Evolutionary conservation across 2,888 invertebrate genomes (phyloP), one percentile per base, ranked within the genome.

Genomic region (Synergus umbraculus): DNA sequence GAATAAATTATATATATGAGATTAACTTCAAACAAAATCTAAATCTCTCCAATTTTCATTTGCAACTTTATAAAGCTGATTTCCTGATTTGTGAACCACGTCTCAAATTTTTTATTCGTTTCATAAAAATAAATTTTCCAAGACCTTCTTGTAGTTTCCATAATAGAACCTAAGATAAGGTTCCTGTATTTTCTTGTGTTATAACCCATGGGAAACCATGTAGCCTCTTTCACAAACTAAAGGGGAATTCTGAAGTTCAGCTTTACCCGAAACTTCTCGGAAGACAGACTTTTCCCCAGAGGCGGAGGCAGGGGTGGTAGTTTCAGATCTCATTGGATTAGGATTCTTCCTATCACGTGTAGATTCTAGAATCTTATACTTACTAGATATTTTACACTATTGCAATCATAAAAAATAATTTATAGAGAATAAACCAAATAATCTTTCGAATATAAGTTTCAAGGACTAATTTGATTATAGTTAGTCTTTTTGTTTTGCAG

Each of bases 121-220:
- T n/a, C 15, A 54, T 54, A 54, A n/a, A 54, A 54, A 54, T 8
- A n/a, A n/a, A 54, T 54, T 54, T 54, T 8, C n/a, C n/a, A 8
- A 8, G n/a, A n/a, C n/a, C n/a, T n/a, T 54, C n/a, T n/a, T n/a
- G n/a, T 8, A n/a, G 54, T n/a, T n/a, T 54, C n/a, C 54, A 8
- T 8, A n/a, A 12, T 54, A 54, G 54, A 60, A 60, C 4, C 12
- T n/a, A 22, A 10, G 22, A 60, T 22, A 60, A 60, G 60, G 12
- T 12, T 60, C 12, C 22, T 60, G 60, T 60, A 60, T 60, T 60
- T 60, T 60, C 22, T 60, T 22, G n/a, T 60, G 60, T 60, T 12
- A 60, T 22, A 60, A 60, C 60, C 60, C 60, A 60, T 22, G 60
- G 60, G 60, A 60, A 60, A 18, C 22, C 60, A 22, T 60, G 60